Percentiles rank a stretch among this genome's conserved stretches.
Evolutionary conservation across 2,888 invertebrate species (phyloP).

Genomic region (Hydrotaea cyrtoneurina): DNA sequence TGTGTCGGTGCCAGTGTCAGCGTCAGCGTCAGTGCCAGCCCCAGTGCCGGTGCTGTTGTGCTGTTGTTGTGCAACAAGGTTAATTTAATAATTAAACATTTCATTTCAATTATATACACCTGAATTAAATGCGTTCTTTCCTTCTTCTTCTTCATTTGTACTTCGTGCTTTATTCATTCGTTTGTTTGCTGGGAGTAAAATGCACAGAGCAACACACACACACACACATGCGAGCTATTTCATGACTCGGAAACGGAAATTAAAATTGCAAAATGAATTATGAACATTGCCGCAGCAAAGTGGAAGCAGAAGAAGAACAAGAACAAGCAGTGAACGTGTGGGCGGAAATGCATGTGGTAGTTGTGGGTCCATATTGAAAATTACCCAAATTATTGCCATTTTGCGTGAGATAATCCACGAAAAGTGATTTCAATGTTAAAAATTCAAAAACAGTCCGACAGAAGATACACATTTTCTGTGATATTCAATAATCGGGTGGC

Average conservation of each 20-base stretch:
- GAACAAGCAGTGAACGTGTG: background rate
- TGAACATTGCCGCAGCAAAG: conserved; percentile 12
- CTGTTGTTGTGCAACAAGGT: conserved; percentile 4
- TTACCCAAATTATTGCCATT: conserved; percentile 13
- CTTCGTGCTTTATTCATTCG: background rate
- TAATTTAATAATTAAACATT: conserved; percentile 46
- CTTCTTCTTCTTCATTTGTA: background rate
- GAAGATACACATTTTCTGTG: no score
- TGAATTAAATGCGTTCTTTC: conserved; percentile 15
- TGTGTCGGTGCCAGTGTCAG: background rate
- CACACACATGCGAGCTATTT: background rate
- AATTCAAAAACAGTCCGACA: background rate
- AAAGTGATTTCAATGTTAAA: background rate
- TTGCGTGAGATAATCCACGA: background rate
- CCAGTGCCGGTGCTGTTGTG: background rate
- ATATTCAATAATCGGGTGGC: no score
- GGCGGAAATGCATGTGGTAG: background rate
- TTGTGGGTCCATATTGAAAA: conserved; percentile 19
- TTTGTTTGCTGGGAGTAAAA: background rate
- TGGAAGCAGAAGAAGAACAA: background rate
- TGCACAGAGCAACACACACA: background rate
- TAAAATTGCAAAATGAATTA: conserved; percentile 41
- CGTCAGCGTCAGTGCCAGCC: no score
- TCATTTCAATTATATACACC: conserved; percentile 37
- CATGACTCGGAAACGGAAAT: conserved; percentile 38